A percentile compares a stretch with the other conserved stretches of the same genome.
Conservation (phyloP, 1,140 invertebrate genomes). For the Mercenaria mercenaria region DNA sequence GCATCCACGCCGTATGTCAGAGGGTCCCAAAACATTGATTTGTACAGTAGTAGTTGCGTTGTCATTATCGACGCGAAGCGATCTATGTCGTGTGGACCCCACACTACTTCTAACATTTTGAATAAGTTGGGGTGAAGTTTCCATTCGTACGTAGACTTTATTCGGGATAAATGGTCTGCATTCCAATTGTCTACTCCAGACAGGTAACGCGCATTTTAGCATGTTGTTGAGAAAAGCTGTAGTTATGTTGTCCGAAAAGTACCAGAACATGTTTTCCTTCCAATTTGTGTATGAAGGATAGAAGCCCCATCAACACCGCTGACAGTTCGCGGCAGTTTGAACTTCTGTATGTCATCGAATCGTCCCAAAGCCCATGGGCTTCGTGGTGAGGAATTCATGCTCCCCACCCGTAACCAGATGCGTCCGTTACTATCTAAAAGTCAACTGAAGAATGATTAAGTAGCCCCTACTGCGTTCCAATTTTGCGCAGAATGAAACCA, state of each 20-base stretch:
- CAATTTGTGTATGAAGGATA: background rate
- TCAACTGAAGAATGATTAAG: background rate
- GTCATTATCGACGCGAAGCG: too few relatives aligned
- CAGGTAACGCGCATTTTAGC: background rate
- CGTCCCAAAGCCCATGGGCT: too few relatives aligned
- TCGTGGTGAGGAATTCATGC: too few relatives aligned
- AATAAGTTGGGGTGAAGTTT: conserved; percentile 8
- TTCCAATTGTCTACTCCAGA: background rate
- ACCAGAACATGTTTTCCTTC: background rate
- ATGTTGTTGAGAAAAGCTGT: too few relatives aligned
- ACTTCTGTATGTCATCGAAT: too few relatives aligned
- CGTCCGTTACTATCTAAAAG: background rate
- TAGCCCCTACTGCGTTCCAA: background rate
- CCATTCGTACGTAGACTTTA: conserved; percentile 18
- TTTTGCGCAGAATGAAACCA: background rate
- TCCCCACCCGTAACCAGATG: background rate
- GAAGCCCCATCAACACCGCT: background rate
- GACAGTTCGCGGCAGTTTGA: background rate
- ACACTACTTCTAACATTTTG: background rate
- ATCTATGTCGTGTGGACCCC: background rate
- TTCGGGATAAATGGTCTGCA: background rate
- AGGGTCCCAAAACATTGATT: too few relatives aligned
- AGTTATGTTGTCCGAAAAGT: too few relatives aligned
- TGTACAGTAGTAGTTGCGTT: too few relatives aligned
- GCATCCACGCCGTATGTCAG: too few relatives aligned